Evolutionary conservation across 2,888 invertebrate genomes (phyloP).

Genomic region (Lutraria lutraria): DNA sequence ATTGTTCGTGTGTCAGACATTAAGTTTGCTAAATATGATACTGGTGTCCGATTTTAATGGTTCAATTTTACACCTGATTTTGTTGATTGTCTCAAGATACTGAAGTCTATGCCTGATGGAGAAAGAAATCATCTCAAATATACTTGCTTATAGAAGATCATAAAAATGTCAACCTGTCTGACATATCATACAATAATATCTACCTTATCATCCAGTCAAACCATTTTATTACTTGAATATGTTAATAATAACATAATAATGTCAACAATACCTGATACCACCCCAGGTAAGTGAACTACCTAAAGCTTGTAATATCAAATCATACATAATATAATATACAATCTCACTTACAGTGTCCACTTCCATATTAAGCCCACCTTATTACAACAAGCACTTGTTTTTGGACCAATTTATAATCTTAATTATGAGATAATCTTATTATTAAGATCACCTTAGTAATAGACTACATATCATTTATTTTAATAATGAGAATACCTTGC

Average conservation of each 20-base stretch:
- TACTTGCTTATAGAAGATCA: slow-evolving; percentile 1
- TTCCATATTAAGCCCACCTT: too few species aligned
- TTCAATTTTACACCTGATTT: slow-evolving; percentile 11
- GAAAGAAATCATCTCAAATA: slow-evolving; percentile 11
- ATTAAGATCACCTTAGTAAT: too few species aligned
- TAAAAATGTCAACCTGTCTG: slow-evolving; percentile 50
- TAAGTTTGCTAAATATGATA: background rate
- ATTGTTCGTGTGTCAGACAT: background rate
- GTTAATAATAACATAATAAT: slow-evolving; percentile 46
- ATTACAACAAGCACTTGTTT: too few species aligned
- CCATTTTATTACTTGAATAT: slow-evolving; percentile 48
- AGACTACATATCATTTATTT: too few species aligned
- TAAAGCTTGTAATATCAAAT: too few species aligned
- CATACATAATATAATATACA: too few species aligned
- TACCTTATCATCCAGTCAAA: background rate
- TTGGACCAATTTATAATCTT: too few species aligned
- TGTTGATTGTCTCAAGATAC: background rate
- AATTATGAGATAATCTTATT: too few species aligned
- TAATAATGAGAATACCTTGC: too few species aligned
- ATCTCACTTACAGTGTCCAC: too few species aligned
- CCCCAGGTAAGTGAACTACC: slow-evolving; percentile 7
- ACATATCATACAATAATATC: slow-evolving; percentile 34
- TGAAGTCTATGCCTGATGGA: background rate
- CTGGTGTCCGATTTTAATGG: slow-evolving; percentile 12
- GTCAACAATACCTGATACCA: slow-evolving; percentile 34